Percentiles rank a stretch among this genome's conserved stretches.
These are phyloP conservation scores for Chelonus insularis DNA, from an alignment of 1,140 invertebrate genomes.

Conservation along the genomic window DNA sequence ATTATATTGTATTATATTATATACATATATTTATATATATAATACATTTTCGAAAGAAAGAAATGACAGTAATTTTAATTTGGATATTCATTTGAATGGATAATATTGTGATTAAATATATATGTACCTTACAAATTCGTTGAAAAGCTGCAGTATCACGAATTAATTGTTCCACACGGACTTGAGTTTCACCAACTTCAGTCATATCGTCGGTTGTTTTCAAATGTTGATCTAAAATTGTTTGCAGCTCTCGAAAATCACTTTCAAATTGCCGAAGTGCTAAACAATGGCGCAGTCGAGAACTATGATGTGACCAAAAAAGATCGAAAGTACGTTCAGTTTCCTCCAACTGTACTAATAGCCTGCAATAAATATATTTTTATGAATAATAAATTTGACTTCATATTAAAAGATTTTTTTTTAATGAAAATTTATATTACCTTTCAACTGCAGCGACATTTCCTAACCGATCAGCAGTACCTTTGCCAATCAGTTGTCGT, in stretches of 20 bases:
- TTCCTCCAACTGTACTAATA: constrained; percentile 93
- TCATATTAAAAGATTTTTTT: too few relatives aligned
- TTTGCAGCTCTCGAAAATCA: constrained; percentile 80
- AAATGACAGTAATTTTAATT: too few relatives aligned
- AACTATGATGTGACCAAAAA: constrained; percentile 90
- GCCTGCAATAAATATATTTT: constrained; percentile 59
- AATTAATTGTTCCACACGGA: constrained; percentile 75
- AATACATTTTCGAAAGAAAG: too few relatives aligned
- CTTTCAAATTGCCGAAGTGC: constrained; percentile 88
- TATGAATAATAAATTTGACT: too few relatives aligned
- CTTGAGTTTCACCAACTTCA: constrained; percentile 83
- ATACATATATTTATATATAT: too few relatives aligned
- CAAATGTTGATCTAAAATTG: constrained; percentile 70
- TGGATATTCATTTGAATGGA: too few relatives aligned
- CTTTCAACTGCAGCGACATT: constrained; percentile 93
- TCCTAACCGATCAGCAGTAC: constrained; percentile 70
- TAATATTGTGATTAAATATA: neutral
- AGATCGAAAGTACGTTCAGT: constrained; percentile 91
- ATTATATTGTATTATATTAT: too few relatives aligned
- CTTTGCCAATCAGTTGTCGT: constrained; percentile 59
- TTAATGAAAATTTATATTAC: too few relatives aligned
- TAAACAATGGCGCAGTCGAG: constrained; percentile 84
- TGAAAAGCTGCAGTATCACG: constrained; percentile 78
- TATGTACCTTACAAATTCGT: constrained; percentile 70
- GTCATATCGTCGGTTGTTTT: constrained; percentile 80